phyloP scores from a whole-genome alignment of 23 tunicate genomes.

The Halocynthia aurantium region DNA sequence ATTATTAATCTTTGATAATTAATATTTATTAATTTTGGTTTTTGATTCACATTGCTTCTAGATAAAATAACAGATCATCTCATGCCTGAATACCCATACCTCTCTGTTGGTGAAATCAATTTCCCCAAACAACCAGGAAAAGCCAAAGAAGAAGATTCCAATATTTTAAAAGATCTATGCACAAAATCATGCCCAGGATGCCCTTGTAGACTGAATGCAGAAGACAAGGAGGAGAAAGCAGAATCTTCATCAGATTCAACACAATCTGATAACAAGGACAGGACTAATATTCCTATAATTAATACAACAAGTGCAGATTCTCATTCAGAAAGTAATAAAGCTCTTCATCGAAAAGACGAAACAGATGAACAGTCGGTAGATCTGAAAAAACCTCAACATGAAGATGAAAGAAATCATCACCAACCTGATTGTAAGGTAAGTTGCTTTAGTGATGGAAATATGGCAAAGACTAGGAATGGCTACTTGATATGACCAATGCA shows the following conservation, averaged over 20 bases:
- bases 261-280: too few relatives aligned
- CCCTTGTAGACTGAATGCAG: constrained; percentile 19
- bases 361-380: too few relatives aligned
- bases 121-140: constrained; percentile 23
- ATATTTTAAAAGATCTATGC: constrained; percentile 26
- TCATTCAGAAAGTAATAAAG: too few relatives aligned
- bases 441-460: neutral
- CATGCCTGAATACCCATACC: constrained; percentile 26
- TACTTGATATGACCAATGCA: too few relatives aligned
- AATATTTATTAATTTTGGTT: too few relatives aligned
- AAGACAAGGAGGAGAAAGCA: neutral
- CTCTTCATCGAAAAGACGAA: too few relatives aligned
- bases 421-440: constrained; percentile 18
- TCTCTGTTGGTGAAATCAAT: constrained; percentile 26
- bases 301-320: too few relatives aligned
- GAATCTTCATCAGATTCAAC: too few relatives aligned
- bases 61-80: neutral
- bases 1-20: too few relatives aligned
- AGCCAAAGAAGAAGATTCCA: neutral
- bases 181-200: constrained; percentile 68
- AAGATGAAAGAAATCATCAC: neutral
- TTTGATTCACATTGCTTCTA: neutral
- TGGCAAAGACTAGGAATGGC: too few relatives aligned
- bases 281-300: too few relatives aligned
- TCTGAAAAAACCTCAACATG: too few relatives aligned